A percentile compares a stretch with the other conserved stretches of the same genome.
These are phyloP conservation scores for Exocentrus adspersus DNA, from an alignment of 2,888 invertebrate genomes.

Conservation along the genomic window DNA sequence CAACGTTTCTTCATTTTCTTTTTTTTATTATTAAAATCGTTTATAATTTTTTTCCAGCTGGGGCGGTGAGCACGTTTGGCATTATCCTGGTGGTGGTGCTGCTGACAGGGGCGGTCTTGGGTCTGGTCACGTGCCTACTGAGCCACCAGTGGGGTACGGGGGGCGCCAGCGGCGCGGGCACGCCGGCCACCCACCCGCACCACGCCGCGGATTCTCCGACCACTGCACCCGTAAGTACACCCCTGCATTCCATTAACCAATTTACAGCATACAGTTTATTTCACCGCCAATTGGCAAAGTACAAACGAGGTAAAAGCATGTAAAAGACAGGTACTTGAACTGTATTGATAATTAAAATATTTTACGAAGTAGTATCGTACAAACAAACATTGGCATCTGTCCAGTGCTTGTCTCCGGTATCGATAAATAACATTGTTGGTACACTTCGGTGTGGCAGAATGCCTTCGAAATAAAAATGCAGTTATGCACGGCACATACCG, in stretches of 20 bases:
- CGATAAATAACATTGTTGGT: constrained; percentile 30
- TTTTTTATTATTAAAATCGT: no score
- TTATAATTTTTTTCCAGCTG: constrained; percentile 49
- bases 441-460: constrained; percentile 16
- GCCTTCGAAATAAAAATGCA: constrained; percentile 24
- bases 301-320: no score
- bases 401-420: constrained; percentile 5
- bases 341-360: constrained; percentile 32
- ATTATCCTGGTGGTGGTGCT: constrained; percentile 58
- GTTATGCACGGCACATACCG: constrained; percentile 25
- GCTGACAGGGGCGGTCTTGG: constrained; percentile 59
- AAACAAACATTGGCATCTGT: constrained; percentile 25
- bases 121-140: constrained; percentile 67
- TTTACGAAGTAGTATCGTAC: constrained; percentile 29
- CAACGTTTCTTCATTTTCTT: no score
- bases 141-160: constrained; percentile 65
- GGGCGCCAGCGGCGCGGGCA: constrained; percentile 53
- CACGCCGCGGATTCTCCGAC: constrained; percentile 60
- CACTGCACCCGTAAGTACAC: constrained; percentile 61
- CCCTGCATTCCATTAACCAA: no score
- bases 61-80: constrained; percentile 57
- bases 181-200: constrained; percentile 58
- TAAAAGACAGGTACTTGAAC: not conserved
- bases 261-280: no score
- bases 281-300: no score